A percentile compares a stretch with the other conserved stretches of the same genome.
These are phyloP conservation scores for Cossypha polioptera DNA, from an alignment of 2,797 vertebrate species.

Conservation along the genomic window DNA sequence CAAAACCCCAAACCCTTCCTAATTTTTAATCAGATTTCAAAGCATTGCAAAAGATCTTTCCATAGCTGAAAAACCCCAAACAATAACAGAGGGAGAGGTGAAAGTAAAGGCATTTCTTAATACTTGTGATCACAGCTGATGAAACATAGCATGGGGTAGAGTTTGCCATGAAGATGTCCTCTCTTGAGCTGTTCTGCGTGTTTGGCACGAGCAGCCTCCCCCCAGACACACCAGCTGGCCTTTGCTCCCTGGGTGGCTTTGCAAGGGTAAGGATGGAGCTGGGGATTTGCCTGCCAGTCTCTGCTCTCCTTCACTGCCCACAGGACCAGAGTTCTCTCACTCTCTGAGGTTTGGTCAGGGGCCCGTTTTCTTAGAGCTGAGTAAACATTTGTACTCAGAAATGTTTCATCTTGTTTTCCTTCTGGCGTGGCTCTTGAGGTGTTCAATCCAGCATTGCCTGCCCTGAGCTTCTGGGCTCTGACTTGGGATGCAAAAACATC, in stretches of 20 bases:
- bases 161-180: neutral
- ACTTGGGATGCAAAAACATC: neutral
- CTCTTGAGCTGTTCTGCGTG: neutral
- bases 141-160: neutral
- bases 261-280: neutral
- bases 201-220: neutral
- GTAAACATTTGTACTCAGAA: slow-evolving; percentile 30
- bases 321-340: neutral
- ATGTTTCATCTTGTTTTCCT: slow-evolving; percentile 27
- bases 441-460: neutral
- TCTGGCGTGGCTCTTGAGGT: neutral
- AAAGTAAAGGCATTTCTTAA: slow-evolving; percentile 14
- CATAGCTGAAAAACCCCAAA: slow-evolving; percentile 39
- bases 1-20: neutral
- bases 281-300: neutral
- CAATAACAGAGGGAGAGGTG: slow-evolving; percentile 22
- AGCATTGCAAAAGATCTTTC: slow-evolving; percentile 46
- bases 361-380: neutral
- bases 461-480: neutral
- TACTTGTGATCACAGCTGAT: neutral
- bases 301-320: accelerated
- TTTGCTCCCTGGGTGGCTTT: neutral
- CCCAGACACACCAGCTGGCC: accelerated
- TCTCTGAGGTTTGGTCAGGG: neutral
- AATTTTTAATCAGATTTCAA: slow-evolving; percentile 47